These are phyloP conservation scores for Zoanthus sociatus DNA, from an alignment of 92 coral and sea anemone species.

Conservation along the genomic window DNA sequence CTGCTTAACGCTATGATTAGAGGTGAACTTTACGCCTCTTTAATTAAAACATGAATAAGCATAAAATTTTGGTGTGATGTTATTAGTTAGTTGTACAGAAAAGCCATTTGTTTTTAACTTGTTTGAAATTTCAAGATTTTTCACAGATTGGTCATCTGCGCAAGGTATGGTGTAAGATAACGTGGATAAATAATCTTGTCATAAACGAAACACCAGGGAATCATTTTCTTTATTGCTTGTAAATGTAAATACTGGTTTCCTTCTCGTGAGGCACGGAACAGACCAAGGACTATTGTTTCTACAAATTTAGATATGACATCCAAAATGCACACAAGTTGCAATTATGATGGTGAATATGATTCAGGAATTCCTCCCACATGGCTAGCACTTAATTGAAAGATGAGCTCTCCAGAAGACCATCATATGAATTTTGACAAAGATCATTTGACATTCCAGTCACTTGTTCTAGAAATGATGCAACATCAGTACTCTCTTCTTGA, in stretches of 20 bases:
- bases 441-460: conserved; percentile 27
- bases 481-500: background rate
- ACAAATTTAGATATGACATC: conserved; percentile 57
- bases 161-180: conserved; percentile 46
- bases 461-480: conserved; percentile 9
- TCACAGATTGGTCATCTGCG: conserved; percentile 54
- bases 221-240: conserved; percentile 56
- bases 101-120: conserved; percentile 33
- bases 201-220: conserved; percentile 71
- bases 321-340: conserved; percentile 53
- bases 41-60: too few species aligned
- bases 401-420: conserved; percentile 34
- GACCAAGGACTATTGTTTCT: conserved; percentile 19
- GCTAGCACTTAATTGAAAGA: background rate
- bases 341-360: conserved; percentile 44
- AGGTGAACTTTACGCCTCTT: background rate
- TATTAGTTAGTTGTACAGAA: conserved; percentile 57
- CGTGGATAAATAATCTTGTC: conserved; percentile 65
- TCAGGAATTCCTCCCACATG: conserved; percentile 4
- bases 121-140: conserved; percentile 48
- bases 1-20: too few species aligned
- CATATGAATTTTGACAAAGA: conserved; percentile 25
- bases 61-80: background rate
- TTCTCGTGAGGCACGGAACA: conserved; percentile 55
- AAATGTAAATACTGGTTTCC: conserved; percentile 64